Percentiles rank a stretch among this genome's conserved stretches.
Conservation (phyloP, 2,888 invertebrate genomes). For the Polydrusus pterygomalis region DNA sequence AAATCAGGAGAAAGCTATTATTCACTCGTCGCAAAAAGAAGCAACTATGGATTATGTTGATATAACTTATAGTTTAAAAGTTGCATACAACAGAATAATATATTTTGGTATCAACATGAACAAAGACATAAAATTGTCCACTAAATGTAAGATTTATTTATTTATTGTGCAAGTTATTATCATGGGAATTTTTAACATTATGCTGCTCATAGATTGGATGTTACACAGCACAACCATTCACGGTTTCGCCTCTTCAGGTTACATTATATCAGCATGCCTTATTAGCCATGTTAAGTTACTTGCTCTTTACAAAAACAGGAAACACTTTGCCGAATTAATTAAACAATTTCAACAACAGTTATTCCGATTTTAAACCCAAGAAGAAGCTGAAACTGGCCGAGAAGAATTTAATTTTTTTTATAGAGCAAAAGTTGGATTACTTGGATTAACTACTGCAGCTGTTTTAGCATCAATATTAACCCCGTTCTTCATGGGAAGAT, state of each 20-base stretch:
- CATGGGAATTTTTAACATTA: conserved; percentile 5
- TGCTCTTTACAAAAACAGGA: not conserved
- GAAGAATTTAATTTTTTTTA: not conserved
- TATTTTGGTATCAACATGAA: conserved; percentile 11
- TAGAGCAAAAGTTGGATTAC: not conserved
- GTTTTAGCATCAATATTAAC: not conserved
- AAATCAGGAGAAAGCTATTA: not conserved
- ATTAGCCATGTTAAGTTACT: conserved; percentile 13
- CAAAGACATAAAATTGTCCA: not conserved
- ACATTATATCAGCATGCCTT: conserved; percentile 6
- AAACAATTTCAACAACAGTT: not conserved
- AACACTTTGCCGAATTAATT: not conserved
- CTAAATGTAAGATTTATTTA: not conserved
- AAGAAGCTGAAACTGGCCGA: not conserved
- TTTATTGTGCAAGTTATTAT: not conserved
- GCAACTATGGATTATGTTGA: not conserved
- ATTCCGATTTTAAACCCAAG: conserved; percentile 4
- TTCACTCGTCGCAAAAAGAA: not conserved
- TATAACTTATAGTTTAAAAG: conserved; percentile 8
- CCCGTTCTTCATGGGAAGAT: not conserved
- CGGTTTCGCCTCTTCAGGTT: conserved; percentile 19
- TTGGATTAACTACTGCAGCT: not conserved
- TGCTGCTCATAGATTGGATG: conserved; percentile 17
- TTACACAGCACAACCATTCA: conserved; percentile 9
- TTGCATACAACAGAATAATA: not conserved